Percentiles rank a stretch among this genome's conserved stretches.
Evolutionary conservation across 1,140 invertebrate species (phyloP).

Genomic region (Bombyx mori): DNA sequence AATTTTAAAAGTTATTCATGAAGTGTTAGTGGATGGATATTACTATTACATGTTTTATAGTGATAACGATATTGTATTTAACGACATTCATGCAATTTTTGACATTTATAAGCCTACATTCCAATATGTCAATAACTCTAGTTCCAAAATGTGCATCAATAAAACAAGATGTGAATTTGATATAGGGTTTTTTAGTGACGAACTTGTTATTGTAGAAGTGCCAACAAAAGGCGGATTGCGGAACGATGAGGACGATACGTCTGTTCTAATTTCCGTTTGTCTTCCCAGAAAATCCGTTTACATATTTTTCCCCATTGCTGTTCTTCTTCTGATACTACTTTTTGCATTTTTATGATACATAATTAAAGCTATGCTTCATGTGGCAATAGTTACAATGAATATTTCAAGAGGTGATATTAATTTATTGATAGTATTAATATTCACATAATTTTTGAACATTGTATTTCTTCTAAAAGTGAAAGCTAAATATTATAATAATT

Average conservation of each 20-base stretch:
- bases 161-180: constrained; percentile 81
- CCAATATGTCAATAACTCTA: constrained; percentile 80
- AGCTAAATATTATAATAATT: too few relatives aligned
- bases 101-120: constrained; percentile 88
- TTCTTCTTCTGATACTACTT: constrained; percentile 80
- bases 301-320: constrained; percentile 82
- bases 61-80: constrained; percentile 83
- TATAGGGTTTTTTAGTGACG: constrained; percentile 78
- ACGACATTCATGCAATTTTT: constrained; percentile 86
- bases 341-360: constrained; percentile 82
- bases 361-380: constrained; percentile 38
- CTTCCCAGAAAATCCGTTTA: constrained; percentile 83
- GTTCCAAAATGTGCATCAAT: constrained; percentile 79
- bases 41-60: constrained; percentile 92
- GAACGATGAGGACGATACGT: constrained; percentile 79
- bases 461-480: too few relatives aligned
- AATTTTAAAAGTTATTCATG: constrained; percentile 76
- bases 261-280: constrained; percentile 80
- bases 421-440: constrained; percentile 38
- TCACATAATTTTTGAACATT: too few relatives aligned
- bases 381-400: constrained; percentile 46
- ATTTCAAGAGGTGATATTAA: constrained; percentile 61
- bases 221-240: constrained; percentile 84
- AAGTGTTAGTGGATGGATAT: constrained; percentile 81
- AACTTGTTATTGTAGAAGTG: constrained; percentile 85